phyloP scores from a whole-genome alignment of 2,113 vertebrate species.

The Cheirogaleus medius region DNA sequence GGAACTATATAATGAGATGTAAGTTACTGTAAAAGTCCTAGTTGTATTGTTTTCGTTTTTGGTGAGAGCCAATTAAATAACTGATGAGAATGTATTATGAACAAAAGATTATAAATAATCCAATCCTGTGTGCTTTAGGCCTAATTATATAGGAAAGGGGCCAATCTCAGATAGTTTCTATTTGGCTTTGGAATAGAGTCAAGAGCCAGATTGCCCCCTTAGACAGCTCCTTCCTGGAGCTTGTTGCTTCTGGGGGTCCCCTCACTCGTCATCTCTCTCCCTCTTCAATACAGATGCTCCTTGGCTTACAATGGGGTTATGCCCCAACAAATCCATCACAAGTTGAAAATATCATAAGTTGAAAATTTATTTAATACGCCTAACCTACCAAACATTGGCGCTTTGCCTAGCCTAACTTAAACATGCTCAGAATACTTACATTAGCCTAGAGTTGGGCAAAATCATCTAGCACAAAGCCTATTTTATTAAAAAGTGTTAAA shows the following conservation, averaged over 20 bases:
- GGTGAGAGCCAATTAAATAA: not conserved
- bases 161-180: not conserved
- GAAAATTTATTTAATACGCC: not conserved
- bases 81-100: not conserved
- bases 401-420: not conserved
- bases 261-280: not conserved
- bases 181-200: not conserved
- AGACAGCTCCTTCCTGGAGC: not conserved
- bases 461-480: not conserved
- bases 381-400: not conserved
- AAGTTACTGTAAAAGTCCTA: not conserved
- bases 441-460: not conserved
- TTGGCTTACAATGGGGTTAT: not conserved
- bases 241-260: not conserved
- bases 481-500: not conserved
- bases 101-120: not conserved
- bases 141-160: not conserved
- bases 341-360: not conserved
- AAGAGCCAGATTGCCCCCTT: not conserved
- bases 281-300: not conserved
- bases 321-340: not conserved
- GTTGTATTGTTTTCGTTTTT: not conserved
- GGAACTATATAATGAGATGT: not conserved
- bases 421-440: not conserved
- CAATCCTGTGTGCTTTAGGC: not conserved